Percentiles rank a stretch among this genome's conserved stretches.
These are phyloP conservation scores for Craniophora ligustri DNA, from an alignment of 2,888 invertebrate genomes.

Conservation along the genomic window DNA sequence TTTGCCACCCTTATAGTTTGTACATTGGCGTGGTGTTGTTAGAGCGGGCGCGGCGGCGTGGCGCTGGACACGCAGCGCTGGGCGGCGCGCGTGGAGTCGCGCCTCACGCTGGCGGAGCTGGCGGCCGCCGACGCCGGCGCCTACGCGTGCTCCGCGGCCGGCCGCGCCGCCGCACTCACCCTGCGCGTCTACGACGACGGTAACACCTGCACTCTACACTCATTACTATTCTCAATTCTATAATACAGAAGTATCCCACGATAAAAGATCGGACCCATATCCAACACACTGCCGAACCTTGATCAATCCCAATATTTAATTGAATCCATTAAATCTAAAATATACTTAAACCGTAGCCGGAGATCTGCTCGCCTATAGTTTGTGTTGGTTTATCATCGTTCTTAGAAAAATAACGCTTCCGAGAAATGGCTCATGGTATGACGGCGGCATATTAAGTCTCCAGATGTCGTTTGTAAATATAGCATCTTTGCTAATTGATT, in stretches of 20 bases:
- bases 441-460: background rate
- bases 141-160: conserved; percentile 63
- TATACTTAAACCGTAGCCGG: no score
- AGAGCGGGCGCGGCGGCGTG: conserved; percentile 82
- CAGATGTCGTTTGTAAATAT: conserved; percentile 5
- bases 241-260: no score
- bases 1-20: no score
- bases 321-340: no score
- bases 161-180: conserved; percentile 36
- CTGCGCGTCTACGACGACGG: conserved; percentile 41
- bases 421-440: background rate
- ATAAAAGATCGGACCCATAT: no score
- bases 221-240: background rate
- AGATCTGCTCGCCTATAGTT: background rate
- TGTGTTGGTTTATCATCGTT: background rate
- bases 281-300: no score
- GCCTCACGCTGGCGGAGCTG: conserved; percentile 86
- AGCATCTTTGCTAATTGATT: background rate
- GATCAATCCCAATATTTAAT: no score
- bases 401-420: background rate
- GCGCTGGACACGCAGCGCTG: conserved; percentile 90
- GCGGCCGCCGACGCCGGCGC: conserved; percentile 82
- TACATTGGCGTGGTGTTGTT: no score
- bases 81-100: conserved; percentile 90
- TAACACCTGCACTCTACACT: conserved; percentile 2